phyloP scores from a whole-genome alignment of 1,140 invertebrate species.

The Temnothorax nylanderi region DNA sequence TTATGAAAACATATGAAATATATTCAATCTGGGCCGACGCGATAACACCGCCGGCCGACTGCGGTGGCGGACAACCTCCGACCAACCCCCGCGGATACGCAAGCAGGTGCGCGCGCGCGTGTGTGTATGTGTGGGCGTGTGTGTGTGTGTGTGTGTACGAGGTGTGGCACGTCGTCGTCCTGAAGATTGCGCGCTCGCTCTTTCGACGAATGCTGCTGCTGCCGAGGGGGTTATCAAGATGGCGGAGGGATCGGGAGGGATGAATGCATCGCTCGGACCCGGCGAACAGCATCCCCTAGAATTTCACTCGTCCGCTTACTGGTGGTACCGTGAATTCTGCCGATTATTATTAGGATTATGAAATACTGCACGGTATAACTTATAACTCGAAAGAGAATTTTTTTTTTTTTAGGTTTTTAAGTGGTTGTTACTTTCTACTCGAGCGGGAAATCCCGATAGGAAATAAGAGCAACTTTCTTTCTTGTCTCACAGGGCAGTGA shows the following conservation, averaged over 20 bases:
- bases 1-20: conserved; percentile 87
- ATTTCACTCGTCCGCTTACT: conserved; percentile 12
- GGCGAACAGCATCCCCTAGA: conserved; percentile 6
- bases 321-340: background rate
- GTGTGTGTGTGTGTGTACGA: background rate
- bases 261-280: background rate
- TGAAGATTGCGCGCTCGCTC: conserved; percentile 56
- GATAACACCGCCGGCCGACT: conserved; percentile 81
- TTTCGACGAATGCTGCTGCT: conserved; percentile 57
- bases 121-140: background rate
- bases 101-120: conserved; percentile 22
- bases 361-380: background rate
- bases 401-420: background rate
- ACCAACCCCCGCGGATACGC: conserved; percentile 5
- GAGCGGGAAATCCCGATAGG: background rate
- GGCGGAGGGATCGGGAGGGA: background rate
- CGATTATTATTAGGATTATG: background rate
- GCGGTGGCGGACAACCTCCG: conserved; percentile 64
- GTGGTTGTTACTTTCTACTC: background rate
- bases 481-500: background rate
- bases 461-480: background rate
- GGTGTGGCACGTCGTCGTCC: conserved; percentile 33
- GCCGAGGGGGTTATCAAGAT: conserved; percentile 49
- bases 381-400: background rate
- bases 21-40: conserved; percentile 85